Percentiles rank a stretch among this genome's conserved stretches.
These are phyloP conservation scores for Merops nubicus DNA, from an alignment of 2,113 vertebrate species.

Conservation along the genomic window DNA sequence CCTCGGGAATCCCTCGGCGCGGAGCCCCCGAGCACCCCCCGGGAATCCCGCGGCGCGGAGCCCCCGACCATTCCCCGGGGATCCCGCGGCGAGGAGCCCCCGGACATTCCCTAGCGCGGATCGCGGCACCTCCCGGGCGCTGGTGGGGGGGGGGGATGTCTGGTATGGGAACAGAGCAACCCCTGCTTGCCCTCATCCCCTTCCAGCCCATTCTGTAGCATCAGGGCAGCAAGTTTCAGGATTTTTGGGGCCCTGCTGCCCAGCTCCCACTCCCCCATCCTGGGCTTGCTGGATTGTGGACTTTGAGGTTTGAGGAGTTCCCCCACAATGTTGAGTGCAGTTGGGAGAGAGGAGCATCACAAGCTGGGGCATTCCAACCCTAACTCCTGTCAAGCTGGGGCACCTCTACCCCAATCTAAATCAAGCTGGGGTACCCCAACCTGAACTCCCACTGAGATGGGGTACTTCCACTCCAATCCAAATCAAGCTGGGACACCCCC, in stretches of 20 bases:
- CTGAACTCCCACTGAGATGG: accelerated
- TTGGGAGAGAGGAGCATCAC: accelerated
- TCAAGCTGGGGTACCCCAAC: neutral
- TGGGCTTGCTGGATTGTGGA: neutral
- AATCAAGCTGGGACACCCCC: neutral
- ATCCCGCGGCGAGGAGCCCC: neutral
- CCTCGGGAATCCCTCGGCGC: no score
- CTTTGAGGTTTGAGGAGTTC: neutral
- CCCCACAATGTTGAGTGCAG: neutral
- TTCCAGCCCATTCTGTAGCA: neutral
- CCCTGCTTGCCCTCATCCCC: accelerated
- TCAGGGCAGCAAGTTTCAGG: neutral
- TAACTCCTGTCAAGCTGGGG: neutral
- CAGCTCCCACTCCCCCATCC: no score
- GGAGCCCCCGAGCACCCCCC: no score
- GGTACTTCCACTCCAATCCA: neutral
- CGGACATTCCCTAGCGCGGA: neutral
- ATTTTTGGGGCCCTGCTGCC: neutral
- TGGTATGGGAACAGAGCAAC: accelerated
- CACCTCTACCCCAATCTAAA: neutral
- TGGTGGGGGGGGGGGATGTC: neutral
- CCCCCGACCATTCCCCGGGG: neutral
- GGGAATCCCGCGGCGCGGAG: no score
- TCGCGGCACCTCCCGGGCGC: neutral
- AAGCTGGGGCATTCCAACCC: no score